A percentile compares a stretch with the other conserved stretches of the same genome.
phyloP scores from a whole-genome alignment of 2,113 vertebrate species.

The Phainopepla nitens region DNA sequence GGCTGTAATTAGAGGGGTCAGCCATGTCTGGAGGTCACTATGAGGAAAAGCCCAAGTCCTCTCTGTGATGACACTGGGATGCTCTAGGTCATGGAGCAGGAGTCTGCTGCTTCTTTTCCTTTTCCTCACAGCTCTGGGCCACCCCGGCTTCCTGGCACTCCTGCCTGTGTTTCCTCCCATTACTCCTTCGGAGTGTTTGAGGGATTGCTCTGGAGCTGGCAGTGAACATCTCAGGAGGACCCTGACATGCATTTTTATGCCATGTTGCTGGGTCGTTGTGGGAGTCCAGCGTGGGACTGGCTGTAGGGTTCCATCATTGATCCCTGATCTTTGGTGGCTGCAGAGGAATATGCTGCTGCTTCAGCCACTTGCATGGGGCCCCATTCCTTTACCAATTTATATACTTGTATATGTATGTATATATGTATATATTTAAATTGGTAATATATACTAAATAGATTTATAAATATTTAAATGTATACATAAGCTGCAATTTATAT shows the following conservation, averaged over 20 bases:
- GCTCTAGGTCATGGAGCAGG: not conserved
- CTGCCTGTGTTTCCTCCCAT: not conserved
- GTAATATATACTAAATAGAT: not conserved
- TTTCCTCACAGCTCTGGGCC: not conserved
- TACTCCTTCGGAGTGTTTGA: not conserved
- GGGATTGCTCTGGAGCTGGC: not conserved
- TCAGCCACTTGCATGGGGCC: accelerated
- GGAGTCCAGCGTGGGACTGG: not conserved
- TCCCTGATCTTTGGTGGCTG: not conserved
- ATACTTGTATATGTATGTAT: not conserved
- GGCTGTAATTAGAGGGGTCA: not conserved
- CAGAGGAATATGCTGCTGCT: not conserved
- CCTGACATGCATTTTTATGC: not conserved
- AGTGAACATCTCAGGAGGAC: not conserved
- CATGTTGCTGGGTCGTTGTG: not conserved
- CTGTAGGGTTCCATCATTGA: not conserved
- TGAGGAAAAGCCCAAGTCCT: not conserved
- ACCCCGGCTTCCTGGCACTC: not conserved
- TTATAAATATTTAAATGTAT: not conserved
- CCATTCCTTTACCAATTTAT: not conserved
- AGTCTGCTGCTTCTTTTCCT: not conserved
- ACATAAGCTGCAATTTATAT: not conserved
- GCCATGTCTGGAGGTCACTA: not conserved
- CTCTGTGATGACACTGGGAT: not conserved
- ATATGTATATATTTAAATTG: not conserved